These are phyloP conservation scores for Oreohelix idahoensis DNA, from an alignment of 1,140 invertebrate genomes.

Conservation along the genomic window DNA sequence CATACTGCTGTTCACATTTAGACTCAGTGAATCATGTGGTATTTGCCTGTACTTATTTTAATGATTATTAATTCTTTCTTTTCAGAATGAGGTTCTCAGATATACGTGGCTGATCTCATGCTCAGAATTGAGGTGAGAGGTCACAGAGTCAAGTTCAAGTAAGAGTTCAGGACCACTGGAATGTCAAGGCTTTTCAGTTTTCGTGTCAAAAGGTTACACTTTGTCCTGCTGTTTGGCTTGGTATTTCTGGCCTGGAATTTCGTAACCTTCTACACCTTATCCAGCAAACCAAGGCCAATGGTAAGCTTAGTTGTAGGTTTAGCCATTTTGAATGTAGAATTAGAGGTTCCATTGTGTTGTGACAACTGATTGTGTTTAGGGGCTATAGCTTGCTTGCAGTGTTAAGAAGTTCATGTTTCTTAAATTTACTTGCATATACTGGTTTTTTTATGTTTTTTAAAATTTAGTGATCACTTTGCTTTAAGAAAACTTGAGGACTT, in stretches of 20 bases:
- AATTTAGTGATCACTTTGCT: too few relatives aligned
- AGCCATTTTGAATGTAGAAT: too few relatives aligned
- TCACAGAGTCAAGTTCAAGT: not conserved
- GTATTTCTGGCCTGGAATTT: constrained; percentile 24
- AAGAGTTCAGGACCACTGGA: not conserved
- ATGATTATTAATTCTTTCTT: not conserved
- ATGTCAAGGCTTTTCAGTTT: constrained; percentile 19
- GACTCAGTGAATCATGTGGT: too few relatives aligned
- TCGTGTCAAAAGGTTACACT: constrained; percentile 25
- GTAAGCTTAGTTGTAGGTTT: too few relatives aligned
- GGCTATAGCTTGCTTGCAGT: too few relatives aligned
- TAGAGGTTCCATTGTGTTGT: too few relatives aligned
- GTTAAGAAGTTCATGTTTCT: too few relatives aligned
- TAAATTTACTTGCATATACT: too few relatives aligned
- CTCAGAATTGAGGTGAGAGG: constrained; percentile 4
- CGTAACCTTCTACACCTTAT: constrained; percentile 10
- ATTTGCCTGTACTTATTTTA: not conserved
- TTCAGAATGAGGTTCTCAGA: not conserved
- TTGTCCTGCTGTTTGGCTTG: constrained; percentile 15
- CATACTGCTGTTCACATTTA: too few relatives aligned
- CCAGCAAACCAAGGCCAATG: not conserved
- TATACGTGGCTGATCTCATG: not conserved
- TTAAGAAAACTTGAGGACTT: too few relatives aligned
- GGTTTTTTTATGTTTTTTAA: too few relatives aligned
- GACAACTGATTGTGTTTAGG: too few relatives aligned